Evolutionary conservation across 2,888 invertebrate genomes (phyloP), one percentile per base, ranked within the genome.

Genomic region (Microctonus brassicae): DNA sequence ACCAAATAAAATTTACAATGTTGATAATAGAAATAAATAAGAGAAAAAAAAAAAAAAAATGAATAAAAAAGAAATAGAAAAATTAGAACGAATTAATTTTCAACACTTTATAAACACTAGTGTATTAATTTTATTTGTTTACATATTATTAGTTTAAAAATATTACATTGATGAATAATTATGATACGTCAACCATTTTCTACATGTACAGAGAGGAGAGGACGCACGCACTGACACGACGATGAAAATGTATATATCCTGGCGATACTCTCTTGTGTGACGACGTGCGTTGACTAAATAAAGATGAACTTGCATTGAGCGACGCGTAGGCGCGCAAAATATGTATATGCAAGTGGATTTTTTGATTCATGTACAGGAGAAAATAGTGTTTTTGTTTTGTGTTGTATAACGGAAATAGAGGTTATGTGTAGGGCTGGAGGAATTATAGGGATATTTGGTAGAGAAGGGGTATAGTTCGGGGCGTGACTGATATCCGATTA

Each of bases 101-200:
- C 4, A 10, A 17, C 60, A 42, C 60, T 34, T 11, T 33, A 33
- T 34, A 33, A 60, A 34, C 24, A 60, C 34, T 17, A 53, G 63
- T 57, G 65, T 66, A 62, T 57, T 61, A 22, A 33, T 58, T 64
- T 52, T 52, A 63, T 57, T 39, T 57, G 52, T 68, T 67, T 62
- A 55, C 55, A 64, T 70, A 53, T 53, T 65, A 22, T 39, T 60
- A 22, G 34, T 47, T 75, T 64, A 70, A 69, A 73, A 68, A 42
- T 62, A 73, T 55, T 42, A 65, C 58, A 67, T 66, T 64, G 17
- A 29, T 52, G 61, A 39, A 79, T 77, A 75, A 69, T 77, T 79
- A 78, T 80, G 77, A 83, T 79, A 81, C 81, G 81, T 82, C 83
- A 70, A 79, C 83, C 83, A 83, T 83, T 82, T 83, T 83, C 80